These are phyloP conservation scores for Stenopsyche tienmushanensis DNA, from an alignment of 1,140 invertebrate species.

Conservation along the genomic window DNA sequence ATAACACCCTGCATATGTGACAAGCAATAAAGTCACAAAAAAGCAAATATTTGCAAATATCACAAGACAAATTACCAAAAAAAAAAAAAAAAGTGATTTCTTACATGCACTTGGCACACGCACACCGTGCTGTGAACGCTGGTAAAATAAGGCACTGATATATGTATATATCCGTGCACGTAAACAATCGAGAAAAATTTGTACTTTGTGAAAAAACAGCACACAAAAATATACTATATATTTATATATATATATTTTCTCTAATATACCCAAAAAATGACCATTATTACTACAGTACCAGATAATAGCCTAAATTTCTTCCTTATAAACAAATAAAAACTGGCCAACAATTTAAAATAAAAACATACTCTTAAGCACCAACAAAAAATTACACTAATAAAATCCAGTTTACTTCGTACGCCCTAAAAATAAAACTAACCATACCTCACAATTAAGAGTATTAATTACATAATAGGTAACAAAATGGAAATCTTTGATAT, in stretches of 20 bases:
- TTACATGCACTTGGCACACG: conserved; percentile 6
- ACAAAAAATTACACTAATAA: conserved; percentile 5
- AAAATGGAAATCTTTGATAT: neutral
- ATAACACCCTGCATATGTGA: conserved; percentile 26
- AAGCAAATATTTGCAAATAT: conserved; percentile 20
- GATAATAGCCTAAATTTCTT: too few relatives aligned
- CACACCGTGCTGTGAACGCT: conserved; percentile 8
- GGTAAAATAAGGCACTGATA: conserved; percentile 19
- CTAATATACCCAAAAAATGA: neutral
- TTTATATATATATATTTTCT: neutral
- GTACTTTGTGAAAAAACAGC: conserved; percentile 9
- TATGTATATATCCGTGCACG: conserved; percentile 4
- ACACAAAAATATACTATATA: conserved; percentile 7
- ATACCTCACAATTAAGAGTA: neutral
- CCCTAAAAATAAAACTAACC: neutral
- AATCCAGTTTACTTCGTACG: neutral
- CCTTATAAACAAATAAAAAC: too few relatives aligned
- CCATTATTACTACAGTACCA: conserved; percentile 2
- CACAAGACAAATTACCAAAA: conserved; percentile 1
- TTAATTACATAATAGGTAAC: neutral
- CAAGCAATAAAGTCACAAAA: conserved; percentile 4
- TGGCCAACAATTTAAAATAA: too few relatives aligned
- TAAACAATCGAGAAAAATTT: conserved; percentile 1
- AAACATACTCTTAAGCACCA: too few relatives aligned
- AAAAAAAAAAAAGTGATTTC: neutral